Evolutionary conservation across 2,113 vertebrate genomes (phyloP).

Genomic region (Sinocyclocheilus grahami): DNA sequence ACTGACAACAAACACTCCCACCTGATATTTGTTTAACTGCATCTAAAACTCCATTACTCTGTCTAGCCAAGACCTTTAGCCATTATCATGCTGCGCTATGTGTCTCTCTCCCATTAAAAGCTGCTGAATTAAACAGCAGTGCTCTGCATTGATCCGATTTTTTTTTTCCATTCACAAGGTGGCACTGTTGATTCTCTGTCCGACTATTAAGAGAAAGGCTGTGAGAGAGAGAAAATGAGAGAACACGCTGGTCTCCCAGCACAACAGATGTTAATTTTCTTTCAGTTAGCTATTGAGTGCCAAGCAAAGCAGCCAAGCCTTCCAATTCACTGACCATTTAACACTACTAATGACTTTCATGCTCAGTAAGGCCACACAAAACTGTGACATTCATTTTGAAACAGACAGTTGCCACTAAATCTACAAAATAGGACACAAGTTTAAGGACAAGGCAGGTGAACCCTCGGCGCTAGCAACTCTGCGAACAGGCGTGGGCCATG

Average conservation of each 20-base stretch:
- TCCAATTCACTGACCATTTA: conserved; percentile 31
- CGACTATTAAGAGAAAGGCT: background rate
- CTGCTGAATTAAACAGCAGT: background rate
- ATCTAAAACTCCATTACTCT: background rate
- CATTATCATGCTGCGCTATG: background rate
- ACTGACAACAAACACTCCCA: background rate
- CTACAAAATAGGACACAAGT: conserved; percentile 16
- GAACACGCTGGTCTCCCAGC: conserved; percentile 16
- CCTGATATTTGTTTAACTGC: conserved; percentile 15
- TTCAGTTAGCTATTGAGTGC: conserved; percentile 21
- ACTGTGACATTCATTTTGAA: conserved; percentile 24
- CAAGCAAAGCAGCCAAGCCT: conserved; percentile 19
- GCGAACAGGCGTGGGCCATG: background rate
- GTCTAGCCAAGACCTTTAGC: background rate
- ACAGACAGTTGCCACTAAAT: conserved; percentile 8
- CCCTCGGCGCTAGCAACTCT: background rate
- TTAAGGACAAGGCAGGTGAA: conserved; percentile 27
- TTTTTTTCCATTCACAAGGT: background rate
- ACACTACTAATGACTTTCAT: conserved; percentile 37
- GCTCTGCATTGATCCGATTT: background rate
- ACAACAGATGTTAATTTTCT: conserved; percentile 32
- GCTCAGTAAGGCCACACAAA: conserved; percentile 25
- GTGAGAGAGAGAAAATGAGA: background rate
- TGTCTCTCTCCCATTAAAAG: background rate
- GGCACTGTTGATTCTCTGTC: conserved; percentile 12